phyloP scores from a whole-genome alignment of 2,888 invertebrate species.

The Scaptomyza parva region DNA sequence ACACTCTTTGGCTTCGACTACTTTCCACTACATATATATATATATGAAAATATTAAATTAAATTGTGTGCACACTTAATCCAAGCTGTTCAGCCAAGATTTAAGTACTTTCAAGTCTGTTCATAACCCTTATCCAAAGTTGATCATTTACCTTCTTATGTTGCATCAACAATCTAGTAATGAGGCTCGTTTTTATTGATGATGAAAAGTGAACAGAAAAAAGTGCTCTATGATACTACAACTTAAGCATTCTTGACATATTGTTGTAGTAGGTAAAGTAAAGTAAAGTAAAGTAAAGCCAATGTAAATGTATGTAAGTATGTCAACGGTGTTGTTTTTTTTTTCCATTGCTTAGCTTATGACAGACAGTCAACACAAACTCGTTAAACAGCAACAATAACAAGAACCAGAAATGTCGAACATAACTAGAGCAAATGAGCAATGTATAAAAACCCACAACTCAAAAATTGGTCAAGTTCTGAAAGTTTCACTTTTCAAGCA shows the following conservation, averaged over 20 bases:
- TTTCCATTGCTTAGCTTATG: constrained; percentile 34
- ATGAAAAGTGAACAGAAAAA: constrained; percentile 53
- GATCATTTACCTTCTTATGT: constrained; percentile 30
- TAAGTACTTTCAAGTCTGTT: neutral
- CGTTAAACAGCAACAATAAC: constrained; percentile 47
- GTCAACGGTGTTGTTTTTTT: constrained; percentile 55
- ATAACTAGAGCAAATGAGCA: constrained; percentile 70
- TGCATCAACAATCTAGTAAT: constrained; percentile 18
- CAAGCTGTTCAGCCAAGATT: neutral
- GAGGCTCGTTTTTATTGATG: constrained; percentile 61
- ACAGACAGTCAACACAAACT: constrained; percentile 59
- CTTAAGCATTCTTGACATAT: constrained; percentile 43
- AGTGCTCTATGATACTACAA: constrained; percentile 21
- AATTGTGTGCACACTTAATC: constrained; percentile 7
- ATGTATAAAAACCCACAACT: constrained; percentile 44
- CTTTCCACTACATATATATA: neutral
- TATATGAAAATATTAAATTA: constrained; percentile 3
- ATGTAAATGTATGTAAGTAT: constrained; percentile 74
- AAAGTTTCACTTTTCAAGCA: constrained; percentile 67
- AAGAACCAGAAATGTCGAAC: constrained; percentile 20
- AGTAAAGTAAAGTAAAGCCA: too few relatives aligned
- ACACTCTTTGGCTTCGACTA: constrained; percentile 5
- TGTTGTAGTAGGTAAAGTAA: constrained; percentile 58
- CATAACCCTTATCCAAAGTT: constrained; percentile 19
- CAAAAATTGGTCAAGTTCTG: constrained; percentile 56